Conservation (phyloP, 2,113 vertebrate species). For the Thymallus thymallus region DNA sequence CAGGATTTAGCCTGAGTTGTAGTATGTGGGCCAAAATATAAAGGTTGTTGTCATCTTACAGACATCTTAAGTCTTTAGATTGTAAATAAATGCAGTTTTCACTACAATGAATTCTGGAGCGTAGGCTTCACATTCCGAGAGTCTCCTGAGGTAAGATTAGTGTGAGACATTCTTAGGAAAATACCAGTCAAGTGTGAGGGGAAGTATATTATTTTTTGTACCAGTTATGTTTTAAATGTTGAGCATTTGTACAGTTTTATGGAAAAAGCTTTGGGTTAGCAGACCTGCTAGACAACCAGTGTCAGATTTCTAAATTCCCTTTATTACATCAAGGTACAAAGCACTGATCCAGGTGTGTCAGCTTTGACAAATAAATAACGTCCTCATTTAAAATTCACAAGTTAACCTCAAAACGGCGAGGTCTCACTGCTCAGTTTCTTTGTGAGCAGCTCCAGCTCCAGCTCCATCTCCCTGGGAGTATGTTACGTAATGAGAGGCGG, state of each 20-base stretch:
- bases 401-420: slow-evolving; percentile 48
- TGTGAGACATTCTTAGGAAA: background rate
- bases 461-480: slow-evolving; percentile 12
- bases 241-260: background rate
- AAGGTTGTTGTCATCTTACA: background rate
- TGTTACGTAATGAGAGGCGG: slow-evolving; percentile 19
- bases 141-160: too few relatives aligned
- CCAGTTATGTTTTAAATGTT: too few relatives aligned
- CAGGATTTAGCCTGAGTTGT: background rate
- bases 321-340: background rate
- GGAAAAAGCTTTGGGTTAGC: background rate
- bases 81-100: background rate
- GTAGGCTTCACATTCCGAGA: background rate
- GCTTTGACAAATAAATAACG: slow-evolving; percentile 17
- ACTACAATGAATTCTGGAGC: background rate
- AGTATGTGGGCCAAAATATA: slow-evolving; percentile 17
- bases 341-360: slow-evolving; percentile 61
- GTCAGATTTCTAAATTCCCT: background rate
- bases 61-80: background rate
- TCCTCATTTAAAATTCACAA: slow-evolving; percentile 36
- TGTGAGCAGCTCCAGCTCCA: slow-evolving; percentile 10
- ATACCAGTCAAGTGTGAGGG: too few relatives aligned
- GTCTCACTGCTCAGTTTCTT: slow-evolving; percentile 24
- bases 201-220: too few relatives aligned
- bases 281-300: background rate